phyloP scores from a whole-genome alignment of 64 coral and sea anemone genomes.

The Hydrozoanthus tunicans region DNA sequence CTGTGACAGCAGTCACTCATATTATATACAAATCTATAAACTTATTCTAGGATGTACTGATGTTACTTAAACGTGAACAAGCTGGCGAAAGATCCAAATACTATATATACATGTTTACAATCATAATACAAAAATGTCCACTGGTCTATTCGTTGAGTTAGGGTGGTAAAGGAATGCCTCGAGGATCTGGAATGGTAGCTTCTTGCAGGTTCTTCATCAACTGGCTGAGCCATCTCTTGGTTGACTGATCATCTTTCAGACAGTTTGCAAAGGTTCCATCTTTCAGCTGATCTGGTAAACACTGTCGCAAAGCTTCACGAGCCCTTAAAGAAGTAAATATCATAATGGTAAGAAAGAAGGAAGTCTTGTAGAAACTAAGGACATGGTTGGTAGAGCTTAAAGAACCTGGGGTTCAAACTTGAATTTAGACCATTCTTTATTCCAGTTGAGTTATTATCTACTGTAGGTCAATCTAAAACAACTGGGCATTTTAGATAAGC shows the following conservation, averaged over 20 bases:
- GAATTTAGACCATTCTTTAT: too few species aligned
- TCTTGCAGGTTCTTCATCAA: slow-evolving; percentile 97
- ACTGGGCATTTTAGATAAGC: too few species aligned
- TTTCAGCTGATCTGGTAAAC: slow-evolving; percentile 96
- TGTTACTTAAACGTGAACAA: background rate
- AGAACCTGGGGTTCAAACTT: too few species aligned
- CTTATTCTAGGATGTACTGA: background rate
- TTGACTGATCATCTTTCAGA: slow-evolving; percentile 97
- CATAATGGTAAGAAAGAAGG: background rate
- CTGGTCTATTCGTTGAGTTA: background rate
- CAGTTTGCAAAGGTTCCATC: slow-evolving; percentile 97
- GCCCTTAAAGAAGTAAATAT: slow-evolving; percentile 58
- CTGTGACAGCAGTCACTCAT: background rate
- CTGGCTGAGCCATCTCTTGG: slow-evolving; percentile 97
- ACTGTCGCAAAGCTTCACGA: slow-evolving; percentile 91
- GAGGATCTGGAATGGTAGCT: slow-evolving; percentile 78
- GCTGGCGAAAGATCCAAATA: background rate
- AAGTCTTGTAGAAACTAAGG: too few species aligned
- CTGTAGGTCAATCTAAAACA: too few species aligned
- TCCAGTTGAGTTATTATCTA: too few species aligned
- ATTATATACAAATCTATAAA: background rate
- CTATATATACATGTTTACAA: background rate
- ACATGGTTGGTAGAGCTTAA: too few species aligned
- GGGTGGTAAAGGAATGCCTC: slow-evolving; percentile 86
- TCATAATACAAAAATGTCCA: background rate